A percentile compares a stretch with the other conserved stretches of the same genome.
Evolutionary conservation across 2,888 invertebrate species (phyloP).

Genomic region (Theristus sp.): DNA sequence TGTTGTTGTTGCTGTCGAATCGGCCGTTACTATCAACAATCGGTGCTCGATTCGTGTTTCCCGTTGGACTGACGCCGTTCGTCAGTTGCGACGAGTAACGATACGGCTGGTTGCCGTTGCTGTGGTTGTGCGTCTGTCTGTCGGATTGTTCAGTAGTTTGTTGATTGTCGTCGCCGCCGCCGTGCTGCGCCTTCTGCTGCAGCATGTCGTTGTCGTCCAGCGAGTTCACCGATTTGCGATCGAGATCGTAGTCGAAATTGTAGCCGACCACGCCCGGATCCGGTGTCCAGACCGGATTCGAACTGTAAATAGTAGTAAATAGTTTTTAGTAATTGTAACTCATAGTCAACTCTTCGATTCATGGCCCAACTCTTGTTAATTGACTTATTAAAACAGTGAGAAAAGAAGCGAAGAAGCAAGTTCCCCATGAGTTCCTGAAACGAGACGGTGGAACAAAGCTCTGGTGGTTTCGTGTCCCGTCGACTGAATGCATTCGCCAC

Average conservation of each 20-base stretch:
- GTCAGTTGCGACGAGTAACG: not conserved
- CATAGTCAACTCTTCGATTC: too few species aligned
- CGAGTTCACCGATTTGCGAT: slow-evolving; percentile 3
- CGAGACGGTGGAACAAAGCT: too few species aligned
- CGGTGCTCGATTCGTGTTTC: not conserved
- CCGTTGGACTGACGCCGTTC: not conserved
- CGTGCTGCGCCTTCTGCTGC: not conserved
- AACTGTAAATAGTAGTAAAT: not conserved
- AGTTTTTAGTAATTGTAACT: not conserved
- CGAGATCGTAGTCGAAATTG: not conserved
- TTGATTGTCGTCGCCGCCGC: not conserved
- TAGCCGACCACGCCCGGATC: not conserved
- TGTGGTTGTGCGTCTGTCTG: not conserved
- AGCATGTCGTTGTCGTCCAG: slow-evolving; percentile 5
- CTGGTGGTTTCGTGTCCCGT: too few species aligned
- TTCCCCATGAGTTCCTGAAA: too few species aligned
- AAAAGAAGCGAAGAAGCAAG: not conserved
- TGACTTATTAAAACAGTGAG: not conserved
- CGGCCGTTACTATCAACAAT: not conserved
- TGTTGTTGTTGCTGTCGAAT: not conserved
- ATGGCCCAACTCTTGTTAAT: too few species aligned
- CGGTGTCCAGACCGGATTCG: slow-evolving; percentile 5
- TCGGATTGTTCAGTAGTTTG: too few species aligned
- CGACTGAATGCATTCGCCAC: too few species aligned
- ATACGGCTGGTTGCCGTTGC: not conserved